Conservation (phyloP, 2,888 invertebrate species). For the Lithophane socia region DNA sequence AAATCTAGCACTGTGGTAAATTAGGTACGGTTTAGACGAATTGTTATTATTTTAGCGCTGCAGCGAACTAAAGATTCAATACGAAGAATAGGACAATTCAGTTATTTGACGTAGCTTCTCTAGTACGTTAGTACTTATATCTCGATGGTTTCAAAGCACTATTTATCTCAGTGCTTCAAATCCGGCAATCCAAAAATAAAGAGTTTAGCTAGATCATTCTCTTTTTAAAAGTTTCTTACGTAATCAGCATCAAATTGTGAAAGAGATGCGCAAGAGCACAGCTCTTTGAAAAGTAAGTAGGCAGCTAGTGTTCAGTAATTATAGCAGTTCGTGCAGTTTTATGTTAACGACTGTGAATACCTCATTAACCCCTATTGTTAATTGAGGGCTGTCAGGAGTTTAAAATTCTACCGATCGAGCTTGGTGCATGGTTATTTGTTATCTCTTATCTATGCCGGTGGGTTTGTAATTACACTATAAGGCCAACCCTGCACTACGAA, state of each 20-base stretch:
- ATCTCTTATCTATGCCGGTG: not conserved
- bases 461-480: too few relatives aligned
- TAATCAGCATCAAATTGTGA: slow-evolving; percentile 13
- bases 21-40: too few relatives aligned
- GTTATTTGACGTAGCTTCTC: too few relatives aligned
- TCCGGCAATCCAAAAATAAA: too few relatives aligned
- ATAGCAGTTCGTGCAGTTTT: slow-evolving; percentile 56
- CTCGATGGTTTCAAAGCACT: too few relatives aligned
- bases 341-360: slow-evolving; percentile 56
- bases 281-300: slow-evolving; percentile 60
- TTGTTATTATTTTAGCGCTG: too few relatives aligned
- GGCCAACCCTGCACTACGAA: too few relatives aligned
- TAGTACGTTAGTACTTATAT: too few relatives aligned
- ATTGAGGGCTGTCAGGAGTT: slow-evolving; percentile 54
- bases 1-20: too few relatives aligned
- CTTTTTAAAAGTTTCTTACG: not conserved
- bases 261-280: slow-evolving; percentile 53
- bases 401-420: not conserved
- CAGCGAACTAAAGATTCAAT: too few relatives aligned
- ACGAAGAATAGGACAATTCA: too few relatives aligned
- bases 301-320: slow-evolving; percentile 46
- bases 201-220: not conserved
- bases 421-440: not conserved
- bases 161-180: not conserved
- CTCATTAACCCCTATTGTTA: slow-evolving; percentile 66